Base-by-base conservation (phyloP, 2,888 invertebrate species). In the Scotopteryx bipunctaria region DNA sequence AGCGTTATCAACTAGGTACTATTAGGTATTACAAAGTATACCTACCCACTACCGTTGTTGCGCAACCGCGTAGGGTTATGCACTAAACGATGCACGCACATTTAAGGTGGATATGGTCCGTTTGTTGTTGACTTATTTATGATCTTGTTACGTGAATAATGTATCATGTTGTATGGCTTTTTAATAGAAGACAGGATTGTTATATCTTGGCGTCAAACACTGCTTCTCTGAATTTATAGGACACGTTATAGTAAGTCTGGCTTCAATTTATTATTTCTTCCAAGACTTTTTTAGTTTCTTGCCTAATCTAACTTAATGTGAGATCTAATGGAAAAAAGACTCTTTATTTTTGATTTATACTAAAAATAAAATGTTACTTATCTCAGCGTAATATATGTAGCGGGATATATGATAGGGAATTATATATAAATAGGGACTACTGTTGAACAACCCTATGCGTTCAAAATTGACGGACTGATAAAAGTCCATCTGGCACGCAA, bases 401-500 rank as follows among this genome's bases (percentile, higher is more conserved):
- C n/a, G n/a, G n/a, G n/a, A n/a, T n/a, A n/a, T n/a, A n/a, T n/a
- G n/a, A n/a, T n/a, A n/a, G n/a, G n/a, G n/a, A n/a, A n/a, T n/a
- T n/a, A n/a, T n/a, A n/a, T n/a, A n/a, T n/a, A n/a, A n/a, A n/a
- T n/a, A n/a, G n/a, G n/a, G n/a, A n/a, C n/a, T n/a, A 11, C 27
- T 11, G 23, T 32, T 42, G 9, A 37, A 25, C 31, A 45, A 41
- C 32, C 36, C 41, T 49, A 49, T 31, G 43, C 29, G 29, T 36
- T 45, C 35, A 36, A 29, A 38, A 36, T 54, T 40, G 13, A 53
- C 42, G 25, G 27, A 23, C 9, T 51, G 41, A 45, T 45, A 55
- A 54, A 55, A 55, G 38, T 43, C 46, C 86, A 88, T 87, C 83
- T 86, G 87, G 83, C 79, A 73, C 75, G 78, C 81, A 76, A 76